A percentile compares a stretch with the other conserved stretches of the same genome.
phyloP scores from a whole-genome alignment of 2,113 vertebrate species.

The Emydocephalus ijimae region DNA sequence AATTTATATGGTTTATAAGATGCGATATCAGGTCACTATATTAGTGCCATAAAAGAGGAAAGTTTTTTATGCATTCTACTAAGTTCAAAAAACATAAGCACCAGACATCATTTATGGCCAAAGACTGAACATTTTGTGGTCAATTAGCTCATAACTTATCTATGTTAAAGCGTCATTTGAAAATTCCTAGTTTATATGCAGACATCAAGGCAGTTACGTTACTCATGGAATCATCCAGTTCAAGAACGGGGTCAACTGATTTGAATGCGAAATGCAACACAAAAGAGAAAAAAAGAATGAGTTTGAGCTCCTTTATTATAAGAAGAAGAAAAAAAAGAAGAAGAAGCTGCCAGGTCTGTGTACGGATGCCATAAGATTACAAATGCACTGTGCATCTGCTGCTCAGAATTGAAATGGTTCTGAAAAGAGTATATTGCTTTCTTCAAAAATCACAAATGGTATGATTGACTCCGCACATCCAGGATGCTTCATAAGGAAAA shows the following conservation, averaged over 20 bases:
- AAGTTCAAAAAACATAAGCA: not conserved
- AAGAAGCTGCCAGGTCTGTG: not conserved
- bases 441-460: not conserved
- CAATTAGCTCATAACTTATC: not conserved
- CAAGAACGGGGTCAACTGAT: not conserved
- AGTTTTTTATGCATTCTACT: not conserved
- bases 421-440: accelerated
- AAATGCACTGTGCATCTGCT: not conserved
- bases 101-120: not conserved
- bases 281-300: not conserved
- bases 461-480: not conserved
- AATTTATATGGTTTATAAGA: accelerated
- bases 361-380: too few species aligned
- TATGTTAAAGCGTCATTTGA: not conserved
- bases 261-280: not conserved
- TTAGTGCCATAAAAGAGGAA: not conserved
- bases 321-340: too few species aligned
- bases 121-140: not conserved
- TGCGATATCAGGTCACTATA: not conserved
- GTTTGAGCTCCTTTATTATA: not conserved
- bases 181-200: not conserved
- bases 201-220: not conserved
- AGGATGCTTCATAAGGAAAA: not conserved
- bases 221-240: not conserved
- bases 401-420: not conserved